Conservation (phyloP, 2,113 vertebrate genomes). For the Hymenochirus boettgeri region DNA sequence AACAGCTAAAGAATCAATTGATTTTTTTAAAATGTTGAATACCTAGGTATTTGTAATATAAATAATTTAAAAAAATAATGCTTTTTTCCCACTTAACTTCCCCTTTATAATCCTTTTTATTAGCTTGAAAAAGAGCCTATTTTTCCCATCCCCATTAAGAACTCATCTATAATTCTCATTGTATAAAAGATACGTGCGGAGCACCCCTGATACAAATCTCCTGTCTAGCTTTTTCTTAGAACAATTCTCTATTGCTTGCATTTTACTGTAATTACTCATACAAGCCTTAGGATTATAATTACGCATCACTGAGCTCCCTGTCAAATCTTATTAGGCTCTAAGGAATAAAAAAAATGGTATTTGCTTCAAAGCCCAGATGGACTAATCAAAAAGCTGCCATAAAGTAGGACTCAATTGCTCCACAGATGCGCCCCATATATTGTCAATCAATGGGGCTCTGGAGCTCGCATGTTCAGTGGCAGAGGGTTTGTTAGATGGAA, state of each 20-base stretch:
- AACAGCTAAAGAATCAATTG: too few relatives aligned
- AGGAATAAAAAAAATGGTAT: slow-evolving; percentile 10
- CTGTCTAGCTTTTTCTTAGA: neutral
- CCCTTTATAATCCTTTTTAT: too few relatives aligned
- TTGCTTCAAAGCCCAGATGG: slow-evolving; percentile 25
- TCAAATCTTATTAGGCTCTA: slow-evolving; percentile 11
- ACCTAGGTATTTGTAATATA: too few relatives aligned
- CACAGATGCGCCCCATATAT: slow-evolving; percentile 9
- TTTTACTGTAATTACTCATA: slow-evolving; percentile 20
- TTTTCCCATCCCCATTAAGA: too few relatives aligned
- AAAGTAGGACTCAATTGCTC: slow-evolving; percentile 3
- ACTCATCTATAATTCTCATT: too few relatives aligned
- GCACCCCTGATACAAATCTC: neutral
- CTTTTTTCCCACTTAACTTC: too few relatives aligned
- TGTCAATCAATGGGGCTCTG: slow-evolving; percentile 6
- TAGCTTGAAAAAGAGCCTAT: too few relatives aligned
- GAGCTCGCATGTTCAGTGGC: neutral
- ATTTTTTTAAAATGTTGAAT: too few relatives aligned
- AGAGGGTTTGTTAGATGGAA: neutral
- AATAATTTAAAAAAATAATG: too few relatives aligned
- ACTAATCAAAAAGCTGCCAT: slow-evolving; percentile 20
- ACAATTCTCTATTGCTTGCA: neutral
- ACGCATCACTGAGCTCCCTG: neutral
- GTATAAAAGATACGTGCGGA: too few relatives aligned
- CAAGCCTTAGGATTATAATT: slow-evolving; percentile 1